Base-by-base conservation (phyloP, 2,797 vertebrate genomes). In the Artibeus jamaicensis region DNA sequence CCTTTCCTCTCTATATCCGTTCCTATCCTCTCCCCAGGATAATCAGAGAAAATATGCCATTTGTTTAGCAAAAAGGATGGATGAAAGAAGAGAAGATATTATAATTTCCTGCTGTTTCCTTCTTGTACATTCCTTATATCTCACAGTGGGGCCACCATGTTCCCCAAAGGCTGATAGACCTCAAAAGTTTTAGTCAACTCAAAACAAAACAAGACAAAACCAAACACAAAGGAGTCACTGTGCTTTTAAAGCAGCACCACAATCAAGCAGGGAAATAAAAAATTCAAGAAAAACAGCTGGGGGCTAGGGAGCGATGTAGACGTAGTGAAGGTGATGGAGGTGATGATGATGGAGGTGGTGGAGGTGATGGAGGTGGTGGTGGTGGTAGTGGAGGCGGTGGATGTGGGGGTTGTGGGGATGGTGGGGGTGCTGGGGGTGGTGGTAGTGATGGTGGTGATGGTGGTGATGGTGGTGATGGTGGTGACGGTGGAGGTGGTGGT, bases 221-320 rank as follows among this genome's bases (percentile, higher is more conserved):
- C 14, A 74, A 74, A 92, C 71, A 59, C 11, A 82, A 18, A 88
- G 65, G 6, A 86, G 67, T 48, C 79, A 71, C 82, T 21, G 62
- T 42, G 32, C 29, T 94, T 86, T 86, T 89, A 48, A 96, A 96
- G 79, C 19, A 82, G 11, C 44, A 89, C 81, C 85, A 88, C n/a
- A n/a, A 79, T 11, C n/a, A 76, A 84, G 46, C 9, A 29, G 42
- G 46, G 68, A 93, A 97, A 94, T 62, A 86, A 95, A 91, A 87
- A 85, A 96, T 96, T 62, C 70, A 62, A 90, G 96, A 95, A 96
- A 86, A 97, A 65, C 76, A 98, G 76, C 73, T 94, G 79, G n/a
- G 78, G 48, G 12, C 0, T 1, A 81, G 62, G 78, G 39, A 85
- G 14, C n/a, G n/a, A n/a, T n/a, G n/a, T n/a, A n/a, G n/a, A n/a